These are phyloP conservation scores for Condylura cristata DNA, from an alignment of 2,113 vertebrate species.

Conservation along the genomic window DNA sequence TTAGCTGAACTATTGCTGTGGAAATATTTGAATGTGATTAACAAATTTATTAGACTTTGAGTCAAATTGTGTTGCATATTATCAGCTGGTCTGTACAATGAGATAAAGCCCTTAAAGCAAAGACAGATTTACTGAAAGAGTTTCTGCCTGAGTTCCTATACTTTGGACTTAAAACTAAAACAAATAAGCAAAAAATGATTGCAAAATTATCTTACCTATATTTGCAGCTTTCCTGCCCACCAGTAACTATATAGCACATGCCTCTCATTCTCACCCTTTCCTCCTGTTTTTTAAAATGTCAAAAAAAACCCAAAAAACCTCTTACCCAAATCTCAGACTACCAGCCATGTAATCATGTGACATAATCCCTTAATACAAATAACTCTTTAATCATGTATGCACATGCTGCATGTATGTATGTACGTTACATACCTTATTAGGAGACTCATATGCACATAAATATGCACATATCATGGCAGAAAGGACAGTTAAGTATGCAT, in stretches of 20 bases:
- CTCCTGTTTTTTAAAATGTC: too few species aligned
- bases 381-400: too few species aligned
- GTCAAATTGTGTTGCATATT: not conserved
- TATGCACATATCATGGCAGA: too few species aligned
- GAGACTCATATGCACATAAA: too few species aligned
- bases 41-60: not conserved
- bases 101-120: not conserved
- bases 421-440: too few species aligned
- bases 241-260: too few species aligned
- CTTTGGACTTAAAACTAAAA: not conserved
- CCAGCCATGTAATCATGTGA: not conserved
- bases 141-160: not conserved
- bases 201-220: not conserved
- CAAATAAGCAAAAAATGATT: too few species aligned
- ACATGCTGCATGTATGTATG: too few species aligned
- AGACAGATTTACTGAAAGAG: not conserved
- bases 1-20: not conserved
- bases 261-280: too few species aligned
- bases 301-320: too few species aligned
- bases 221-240: not conserved
- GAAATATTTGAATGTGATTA: not conserved
- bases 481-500: too few species aligned
- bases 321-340: not conserved
- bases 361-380: not conserved
- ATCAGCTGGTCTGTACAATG: not conserved